Evolutionary conservation across 2,797 vertebrate species (phyloP), one percentile per base, ranked within the genome.

Genomic region (Amphiprion clarkii): DNA sequence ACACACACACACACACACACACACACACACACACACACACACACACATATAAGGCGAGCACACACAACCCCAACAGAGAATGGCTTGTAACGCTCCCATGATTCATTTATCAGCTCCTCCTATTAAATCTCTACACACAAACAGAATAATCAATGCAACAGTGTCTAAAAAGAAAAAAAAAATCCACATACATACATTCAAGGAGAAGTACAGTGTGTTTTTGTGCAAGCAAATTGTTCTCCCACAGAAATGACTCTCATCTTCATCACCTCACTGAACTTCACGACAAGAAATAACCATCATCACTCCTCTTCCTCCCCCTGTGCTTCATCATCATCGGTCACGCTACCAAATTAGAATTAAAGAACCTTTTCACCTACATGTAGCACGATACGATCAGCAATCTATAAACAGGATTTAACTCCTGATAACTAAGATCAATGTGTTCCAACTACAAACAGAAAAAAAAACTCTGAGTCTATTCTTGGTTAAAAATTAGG

Each of bases 61-160:
- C 60, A 76, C 54, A 81, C 58, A 78, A 63, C 12, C 54, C 75
- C 29, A 14, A 84, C 71, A 78, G 48, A 86, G 77, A 70, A 66
- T 39, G 65, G 29, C 4, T 2, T 76, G 57, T 63, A 81, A 79
- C 59, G 67, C 53, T 77, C 58, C 52, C 68, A 71, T 90, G 67
- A 89, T 86, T 88, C 39, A 62, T 90, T 86, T 74, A 89, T 83
- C 68, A 86, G 65, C 23, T 74, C 60, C 60, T 70, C 62, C 65
- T 33, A 84, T 87, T 81, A 82, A 79, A 84, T 74, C 31, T 60
- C 29, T 1, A 71, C 62, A 81, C 68, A 70, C 69, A 88, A 83
- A 88, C 79, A 82, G 67, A 88, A 88, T 86, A 85, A 89, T 86
- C 74, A 84, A 76, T 79, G 67, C 11, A 74, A 82, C 65, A 29